Percentiles rank a stretch among this genome's conserved stretches.
Evolutionary conservation across 2,797 vertebrate species (phyloP).

Genomic region (Tauraco hartlaubi): DNA sequence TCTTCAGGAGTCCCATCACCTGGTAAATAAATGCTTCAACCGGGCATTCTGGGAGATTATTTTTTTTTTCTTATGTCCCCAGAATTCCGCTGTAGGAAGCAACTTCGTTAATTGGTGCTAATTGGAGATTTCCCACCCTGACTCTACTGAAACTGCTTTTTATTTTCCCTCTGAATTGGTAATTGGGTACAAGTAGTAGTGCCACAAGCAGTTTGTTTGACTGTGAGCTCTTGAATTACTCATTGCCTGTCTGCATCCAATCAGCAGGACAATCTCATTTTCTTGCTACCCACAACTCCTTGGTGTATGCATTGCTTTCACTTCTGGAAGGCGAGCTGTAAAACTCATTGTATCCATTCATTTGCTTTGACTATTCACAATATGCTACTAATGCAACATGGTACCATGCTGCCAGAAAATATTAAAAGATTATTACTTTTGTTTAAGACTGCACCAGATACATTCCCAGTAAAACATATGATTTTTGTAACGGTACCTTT

Average conservation of each 20-base stretch:
- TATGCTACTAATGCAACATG: conserved; percentile 66
- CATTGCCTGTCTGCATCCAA: conserved; percentile 79
- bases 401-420: conserved; percentile 72
- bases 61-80: conserved; percentile 76
- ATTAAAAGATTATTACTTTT: conserved; percentile 79
- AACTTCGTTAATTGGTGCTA: conserved; percentile 94
- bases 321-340: conserved; percentile 75
- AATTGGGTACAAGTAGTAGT: conserved; percentile 93
- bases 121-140: conserved; percentile 96
- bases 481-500: conserved; percentile 41
- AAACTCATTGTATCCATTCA: conserved; percentile 82
- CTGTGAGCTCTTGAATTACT: conserved; percentile 82
- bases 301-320: conserved; percentile 76
- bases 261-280: conserved; percentile 81
- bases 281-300: conserved; percentile 81
- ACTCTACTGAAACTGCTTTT: conserved; percentile 90
- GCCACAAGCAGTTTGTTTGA: conserved; percentile 86
- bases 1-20: conserved; percentile 79
- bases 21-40: conserved; percentile 81
- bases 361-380: conserved; percentile 82
- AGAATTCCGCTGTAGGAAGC: conserved; percentile 86
- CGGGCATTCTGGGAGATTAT: conserved; percentile 83
- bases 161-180: conserved; percentile 91
- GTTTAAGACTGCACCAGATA: conserved; percentile 66
- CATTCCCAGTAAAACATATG: conserved; percentile 26